phyloP scores from a whole-genome alignment of 2,113 vertebrate genomes.

The Oryzias javanicus region DNA sequence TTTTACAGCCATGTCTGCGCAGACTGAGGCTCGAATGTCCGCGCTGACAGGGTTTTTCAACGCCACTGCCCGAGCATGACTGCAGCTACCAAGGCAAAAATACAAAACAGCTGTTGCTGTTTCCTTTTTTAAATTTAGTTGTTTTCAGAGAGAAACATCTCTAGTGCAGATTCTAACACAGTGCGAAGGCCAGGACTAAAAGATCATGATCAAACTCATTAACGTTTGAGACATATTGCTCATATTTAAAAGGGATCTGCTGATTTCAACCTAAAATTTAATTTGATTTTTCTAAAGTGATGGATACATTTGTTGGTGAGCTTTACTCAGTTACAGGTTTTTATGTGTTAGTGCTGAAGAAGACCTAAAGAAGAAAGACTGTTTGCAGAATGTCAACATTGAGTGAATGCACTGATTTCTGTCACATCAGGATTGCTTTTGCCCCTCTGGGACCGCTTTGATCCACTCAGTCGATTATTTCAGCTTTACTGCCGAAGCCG shows the following conservation, averaged over 20 bases:
- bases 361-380: conserved; percentile 14
- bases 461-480: conserved; percentile 48
- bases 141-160: too few relatives aligned
- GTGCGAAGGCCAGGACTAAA: too few relatives aligned
- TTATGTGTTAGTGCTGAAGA: conserved; percentile 6
- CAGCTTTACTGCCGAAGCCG: conserved; percentile 5
- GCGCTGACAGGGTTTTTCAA: neutral
- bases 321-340: too few relatives aligned
- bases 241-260: too few relatives aligned
- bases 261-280: too few relatives aligned
- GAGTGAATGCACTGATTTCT: conserved; percentile 43
- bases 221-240: too few relatives aligned
- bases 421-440: conserved; percentile 39
- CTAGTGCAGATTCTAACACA: too few relatives aligned
- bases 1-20: neutral
- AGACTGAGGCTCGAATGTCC: neutral
- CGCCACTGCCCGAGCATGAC: neutral
- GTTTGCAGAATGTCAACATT: conserved; percentile 47
- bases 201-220: too few relatives aligned
- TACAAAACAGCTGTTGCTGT: neutral
- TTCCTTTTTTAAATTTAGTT: too few relatives aligned
- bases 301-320: too few relatives aligned
- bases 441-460: conserved; percentile 31
- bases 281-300: too few relatives aligned
- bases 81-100: neutral